Conservation (phyloP, 1,140 invertebrate genomes). For the Chrysoperla carnea region DNA sequence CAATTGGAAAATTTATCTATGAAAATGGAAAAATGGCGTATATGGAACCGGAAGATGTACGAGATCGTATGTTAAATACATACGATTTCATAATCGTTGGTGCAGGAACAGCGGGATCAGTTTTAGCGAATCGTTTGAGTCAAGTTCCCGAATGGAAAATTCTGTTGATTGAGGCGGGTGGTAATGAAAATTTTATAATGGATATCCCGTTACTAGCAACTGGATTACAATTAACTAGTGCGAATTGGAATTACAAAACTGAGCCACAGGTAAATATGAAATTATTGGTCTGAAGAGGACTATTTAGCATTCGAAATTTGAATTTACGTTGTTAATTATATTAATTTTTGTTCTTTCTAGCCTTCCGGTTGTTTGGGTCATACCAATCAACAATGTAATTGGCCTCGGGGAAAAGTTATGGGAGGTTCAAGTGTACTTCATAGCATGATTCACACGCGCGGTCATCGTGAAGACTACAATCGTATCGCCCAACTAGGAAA, state of each 20-base stretch:
- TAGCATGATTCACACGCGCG: conserved; percentile 83
- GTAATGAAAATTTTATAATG: conserved; percentile 36
- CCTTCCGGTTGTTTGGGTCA: conserved; percentile 24
- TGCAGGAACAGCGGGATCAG: conserved; percentile 43
- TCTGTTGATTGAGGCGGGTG: conserved; percentile 34
- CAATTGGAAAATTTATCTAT: too few relatives aligned
- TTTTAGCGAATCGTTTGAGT: conserved; percentile 37
- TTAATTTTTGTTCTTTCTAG: neutral
- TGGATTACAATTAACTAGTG: conserved; percentile 35
- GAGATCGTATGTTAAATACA: too few relatives aligned
- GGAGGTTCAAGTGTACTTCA: conserved; percentile 77
- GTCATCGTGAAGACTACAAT: conserved; percentile 56
- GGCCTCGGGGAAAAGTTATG: conserved; percentile 57
- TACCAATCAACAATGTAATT: conserved; percentile 36
- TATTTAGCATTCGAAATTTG: too few relatives aligned
- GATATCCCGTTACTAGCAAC: conserved; percentile 45
- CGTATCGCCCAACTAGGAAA: conserved; percentile 62
- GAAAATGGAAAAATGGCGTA: too few relatives aligned
- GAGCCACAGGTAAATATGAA: conserved; percentile 28
- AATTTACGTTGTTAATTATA: neutral
- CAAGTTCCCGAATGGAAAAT: conserved; percentile 30
- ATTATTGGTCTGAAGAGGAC: neutral
- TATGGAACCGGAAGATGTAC: too few relatives aligned
- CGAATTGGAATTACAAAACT: conserved; percentile 40
- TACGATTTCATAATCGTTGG: conserved; percentile 39